Conservation (phyloP, 2,888 invertebrate species). For the Megamerina dolium region DNA sequence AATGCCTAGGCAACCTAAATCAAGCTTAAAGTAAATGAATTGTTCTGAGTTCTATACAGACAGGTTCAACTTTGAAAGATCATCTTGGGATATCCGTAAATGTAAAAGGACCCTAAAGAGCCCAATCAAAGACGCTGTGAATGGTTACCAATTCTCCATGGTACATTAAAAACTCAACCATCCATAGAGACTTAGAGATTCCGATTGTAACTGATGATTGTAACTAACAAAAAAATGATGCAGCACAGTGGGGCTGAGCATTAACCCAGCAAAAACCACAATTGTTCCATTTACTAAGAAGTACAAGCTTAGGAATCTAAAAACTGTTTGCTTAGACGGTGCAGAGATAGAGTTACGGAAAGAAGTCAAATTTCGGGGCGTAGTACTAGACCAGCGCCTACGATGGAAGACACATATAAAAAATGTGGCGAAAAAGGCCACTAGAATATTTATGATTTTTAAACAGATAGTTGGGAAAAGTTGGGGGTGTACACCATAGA, state of each 20-base stretch:
- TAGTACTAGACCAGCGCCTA: not conserved
- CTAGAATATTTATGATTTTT: not conserved
- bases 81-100: no score
- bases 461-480: no score
- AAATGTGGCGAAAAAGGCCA: not conserved
- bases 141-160: no score
- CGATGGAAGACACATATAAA: not conserved
- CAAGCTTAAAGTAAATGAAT: no score
- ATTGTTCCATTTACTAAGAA: not conserved
- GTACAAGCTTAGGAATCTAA: not conserved
- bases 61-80: no score
- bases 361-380: not conserved
- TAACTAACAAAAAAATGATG: not conserved
- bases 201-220: no score
- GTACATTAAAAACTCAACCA: no score
- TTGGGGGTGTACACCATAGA: conserved; percentile 18
- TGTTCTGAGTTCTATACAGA: no score
- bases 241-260: not conserved
- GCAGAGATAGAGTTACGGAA: not conserved
- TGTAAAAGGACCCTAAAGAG: no score
- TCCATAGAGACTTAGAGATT: no score
- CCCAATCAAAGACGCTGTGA: no score
- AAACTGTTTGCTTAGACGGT: not conserved
- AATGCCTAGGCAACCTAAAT: no score
- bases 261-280: not conserved